Base-by-base conservation (phyloP, 1,140 invertebrate genomes). In the Eubasilissa regina region DNA sequence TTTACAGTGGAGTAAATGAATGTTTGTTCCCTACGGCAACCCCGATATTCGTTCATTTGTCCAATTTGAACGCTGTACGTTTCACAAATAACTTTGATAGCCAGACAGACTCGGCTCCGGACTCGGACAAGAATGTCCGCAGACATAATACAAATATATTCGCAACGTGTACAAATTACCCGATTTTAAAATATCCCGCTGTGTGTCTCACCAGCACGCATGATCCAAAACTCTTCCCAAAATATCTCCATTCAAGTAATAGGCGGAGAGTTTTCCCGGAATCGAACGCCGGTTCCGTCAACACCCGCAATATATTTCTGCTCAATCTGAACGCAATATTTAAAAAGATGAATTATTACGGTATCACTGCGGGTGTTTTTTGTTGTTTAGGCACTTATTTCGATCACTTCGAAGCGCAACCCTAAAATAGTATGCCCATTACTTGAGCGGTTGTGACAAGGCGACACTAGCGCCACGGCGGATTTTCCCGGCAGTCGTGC, bases 141-240 rank as follows among this genome's bases (percentile, higher is more conserved):
- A 68, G 64, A 68, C 64, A 68, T 68, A 47, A 68, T 45, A 68
- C n/a, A 17, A 68, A 68, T 68, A 68, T 47, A 68, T 68, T 68
- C 44, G 64, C 64, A 68, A 68, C 64, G 21, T 48, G 44, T 68
- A 68, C 64, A 68, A 68, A 68, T 68, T 68, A 68, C 44, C 21
- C 9, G 44, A 68, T 68, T 68, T 68, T 68, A 68, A 68, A 68
- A 68, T 68, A 68, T 68, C 43, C 44, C 64, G 64, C 43, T 68
- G 64, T 68, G 64, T 68, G 19, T 68, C 60, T 48, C 64, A 11
- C 44, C 6, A 47, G 35, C 60, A 47, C 64, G 64, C 64, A 45
- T 47, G 64, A 45, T 68, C 64, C 43, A 48, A 68, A 68, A 48
- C 44, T 68, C 60, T 45, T 48, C 64, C 64, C n/a, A 44, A 68